Percentiles rank a stretch among this genome's conserved stretches.
Evolutionary conservation across 1,140 invertebrate species (phyloP).

Genomic region (Hestina assimilis): DNA sequence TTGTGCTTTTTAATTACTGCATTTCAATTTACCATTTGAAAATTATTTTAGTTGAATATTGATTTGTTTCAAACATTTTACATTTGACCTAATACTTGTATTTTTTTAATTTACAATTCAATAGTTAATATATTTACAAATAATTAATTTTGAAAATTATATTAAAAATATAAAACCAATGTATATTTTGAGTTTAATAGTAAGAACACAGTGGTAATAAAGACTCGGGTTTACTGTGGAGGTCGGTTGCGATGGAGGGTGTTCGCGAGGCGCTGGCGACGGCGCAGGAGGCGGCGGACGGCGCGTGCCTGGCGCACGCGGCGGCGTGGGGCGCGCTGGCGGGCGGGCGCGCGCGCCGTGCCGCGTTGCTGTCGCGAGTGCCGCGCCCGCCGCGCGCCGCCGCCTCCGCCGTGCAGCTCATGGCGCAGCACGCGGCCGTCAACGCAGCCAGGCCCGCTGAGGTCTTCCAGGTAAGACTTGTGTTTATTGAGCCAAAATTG

Average conservation of each 20-base stretch:
- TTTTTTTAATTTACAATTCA: too few relatives aligned
- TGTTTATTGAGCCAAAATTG: background rate
- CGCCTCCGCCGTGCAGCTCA: constrained; percentile 54
- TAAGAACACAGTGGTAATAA: too few relatives aligned
- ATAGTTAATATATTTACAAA: too few relatives aligned
- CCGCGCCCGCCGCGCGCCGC: constrained; percentile 48
- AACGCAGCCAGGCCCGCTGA: constrained; percentile 50
- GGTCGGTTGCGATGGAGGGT: constrained; percentile 86
- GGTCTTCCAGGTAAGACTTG: constrained; percentile 51
- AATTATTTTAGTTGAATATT: too few relatives aligned
- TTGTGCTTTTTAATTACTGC: too few relatives aligned
- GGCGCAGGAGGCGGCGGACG: constrained; percentile 92
- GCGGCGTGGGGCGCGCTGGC: constrained; percentile 88
- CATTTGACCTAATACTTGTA: too few relatives aligned
- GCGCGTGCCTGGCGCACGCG: constrained; percentile 90
- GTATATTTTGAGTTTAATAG: too few relatives aligned
- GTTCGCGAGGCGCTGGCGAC: constrained; percentile 91
- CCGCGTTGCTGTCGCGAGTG: constrained; percentile 43
- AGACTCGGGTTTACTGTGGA: too few relatives aligned
- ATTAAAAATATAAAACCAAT: too few relatives aligned
- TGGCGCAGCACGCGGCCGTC: constrained; percentile 61
- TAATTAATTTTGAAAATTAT: too few relatives aligned
- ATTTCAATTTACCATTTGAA: too few relatives aligned
- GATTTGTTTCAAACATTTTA: too few relatives aligned
- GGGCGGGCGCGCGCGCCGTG: constrained; percentile 52